Percentiles rank a stretch among this genome's conserved stretches.
phyloP scores from a whole-genome alignment of 1,140 invertebrate genomes.

The Sitophilus oryzae region DNA sequence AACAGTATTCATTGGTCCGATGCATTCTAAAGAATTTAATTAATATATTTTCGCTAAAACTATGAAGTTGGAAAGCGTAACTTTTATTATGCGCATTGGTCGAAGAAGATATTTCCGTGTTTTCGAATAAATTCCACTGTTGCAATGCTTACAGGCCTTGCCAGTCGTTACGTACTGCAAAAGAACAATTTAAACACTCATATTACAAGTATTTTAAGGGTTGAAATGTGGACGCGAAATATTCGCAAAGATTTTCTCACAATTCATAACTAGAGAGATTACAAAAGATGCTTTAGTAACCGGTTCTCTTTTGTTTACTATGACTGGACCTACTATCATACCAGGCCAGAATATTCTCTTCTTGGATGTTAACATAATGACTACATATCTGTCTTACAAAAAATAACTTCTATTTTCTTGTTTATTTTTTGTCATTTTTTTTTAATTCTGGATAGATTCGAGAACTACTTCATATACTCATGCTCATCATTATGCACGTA shows the following conservation, averaged over 20 bases:
- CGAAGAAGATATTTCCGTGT: constrained; percentile 37
- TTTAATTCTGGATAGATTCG: too few relatives aligned
- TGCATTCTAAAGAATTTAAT: constrained; percentile 21
- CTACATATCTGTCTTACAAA: constrained; percentile 11
- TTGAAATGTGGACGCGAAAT: too few relatives aligned
- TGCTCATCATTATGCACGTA: too few relatives aligned
- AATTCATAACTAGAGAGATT: constrained; percentile 27
- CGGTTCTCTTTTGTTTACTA: constrained; percentile 37
- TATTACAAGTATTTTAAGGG: too few relatives aligned
- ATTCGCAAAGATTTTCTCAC: constrained; percentile 21
- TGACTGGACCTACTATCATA: not conserved
- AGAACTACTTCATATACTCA: too few relatives aligned
- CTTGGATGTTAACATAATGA: too few relatives aligned
- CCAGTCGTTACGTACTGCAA: too few relatives aligned
- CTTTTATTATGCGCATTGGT: constrained; percentile 27
- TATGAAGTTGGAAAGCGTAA: constrained; percentile 41
- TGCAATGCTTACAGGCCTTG: too few relatives aligned
- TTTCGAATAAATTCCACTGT: constrained; percentile 30
- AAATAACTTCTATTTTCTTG: too few relatives aligned
- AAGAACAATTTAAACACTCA: too few relatives aligned
- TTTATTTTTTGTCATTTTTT: too few relatives aligned
- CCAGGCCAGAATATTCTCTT: not conserved
- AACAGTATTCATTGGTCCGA: constrained; percentile 21
- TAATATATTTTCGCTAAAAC: constrained; percentile 29
- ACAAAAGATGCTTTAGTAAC: constrained; percentile 31